Conservation (phyloP, 1,140 invertebrate species). For the Pectinophora gossypiella region DNA sequence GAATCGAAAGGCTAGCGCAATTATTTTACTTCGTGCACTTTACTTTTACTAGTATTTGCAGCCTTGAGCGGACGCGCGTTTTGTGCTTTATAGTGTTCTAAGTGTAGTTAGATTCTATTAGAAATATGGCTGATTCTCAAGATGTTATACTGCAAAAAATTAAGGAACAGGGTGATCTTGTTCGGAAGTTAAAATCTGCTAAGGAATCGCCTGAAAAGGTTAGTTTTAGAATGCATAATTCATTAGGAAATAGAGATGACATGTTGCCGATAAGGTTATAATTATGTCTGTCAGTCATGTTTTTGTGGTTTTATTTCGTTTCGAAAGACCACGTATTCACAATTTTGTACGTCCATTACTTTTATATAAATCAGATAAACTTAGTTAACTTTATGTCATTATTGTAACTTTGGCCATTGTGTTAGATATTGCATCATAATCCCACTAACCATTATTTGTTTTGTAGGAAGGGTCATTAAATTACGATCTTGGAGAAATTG, state of each 20-base stretch:
- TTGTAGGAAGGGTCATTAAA: constrained; percentile 44
- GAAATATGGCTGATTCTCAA: constrained; percentile 52
- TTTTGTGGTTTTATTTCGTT: background rate
- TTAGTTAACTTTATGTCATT: no score
- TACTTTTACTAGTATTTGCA: constrained; percentile 33
- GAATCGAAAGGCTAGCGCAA: constrained; percentile 46
- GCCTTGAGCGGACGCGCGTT: constrained; percentile 10
- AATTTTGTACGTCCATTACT: no score
- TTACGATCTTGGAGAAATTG: constrained; percentile 47
- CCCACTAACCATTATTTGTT: constrained; percentile 24
- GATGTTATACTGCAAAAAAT: constrained; percentile 81
- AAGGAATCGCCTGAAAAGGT: constrained; percentile 86
- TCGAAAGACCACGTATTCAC: background rate
- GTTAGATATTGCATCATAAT: constrained; percentile 30
- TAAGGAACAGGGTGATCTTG: constrained; percentile 87
- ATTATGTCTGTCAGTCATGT: background rate
- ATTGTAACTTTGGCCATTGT: background rate
- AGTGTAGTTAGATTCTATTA: background rate
- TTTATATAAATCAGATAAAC: no score
- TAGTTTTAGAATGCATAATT: constrained; percentile 27
- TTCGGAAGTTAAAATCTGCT: constrained; percentile 86
- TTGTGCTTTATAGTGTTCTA: background rate
- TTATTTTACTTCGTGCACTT: constrained; percentile 33
- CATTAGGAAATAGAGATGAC: background rate
- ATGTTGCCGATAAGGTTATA: background rate